Conservation (phyloP, 2,888 invertebrate genomes). For the Campopleginae sp. region DNA sequence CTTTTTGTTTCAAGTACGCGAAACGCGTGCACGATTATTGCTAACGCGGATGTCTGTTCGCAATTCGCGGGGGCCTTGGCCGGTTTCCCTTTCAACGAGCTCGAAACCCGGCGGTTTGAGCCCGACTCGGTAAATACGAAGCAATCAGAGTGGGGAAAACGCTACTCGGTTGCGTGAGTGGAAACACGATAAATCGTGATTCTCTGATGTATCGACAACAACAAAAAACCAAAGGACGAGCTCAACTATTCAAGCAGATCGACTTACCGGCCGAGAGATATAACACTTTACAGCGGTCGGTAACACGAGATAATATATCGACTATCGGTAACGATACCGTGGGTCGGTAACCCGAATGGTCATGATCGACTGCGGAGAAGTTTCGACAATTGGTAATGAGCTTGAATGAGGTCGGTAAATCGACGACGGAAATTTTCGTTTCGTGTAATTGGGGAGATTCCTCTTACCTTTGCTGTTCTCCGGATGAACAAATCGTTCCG, state of each 20-base stretch:
- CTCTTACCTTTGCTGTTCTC: slow-evolving; percentile 82
- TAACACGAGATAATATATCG: background rate
- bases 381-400: slow-evolving; percentile 13
- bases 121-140: slow-evolving; percentile 18
- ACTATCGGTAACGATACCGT: background rate
- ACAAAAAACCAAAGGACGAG: background rate
- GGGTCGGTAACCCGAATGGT: background rate
- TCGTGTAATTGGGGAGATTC: background rate
- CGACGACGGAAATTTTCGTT: slow-evolving; percentile 26
- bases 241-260: background rate
- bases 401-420: background rate
- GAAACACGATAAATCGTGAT: background rate
- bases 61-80: slow-evolving; percentile 82
- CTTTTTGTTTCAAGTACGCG: slow-evolving; percentile 71
- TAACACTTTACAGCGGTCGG: background rate
- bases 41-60: slow-evolving; percentile 83
- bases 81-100: slow-evolving; percentile 80
- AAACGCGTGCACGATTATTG: slow-evolving; percentile 80
- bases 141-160: background rate
- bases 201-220: slow-evolving; percentile 20
- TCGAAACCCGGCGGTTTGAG: slow-evolving; percentile 18
- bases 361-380: background rate
- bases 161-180: background rate
- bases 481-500: slow-evolving; percentile 78
- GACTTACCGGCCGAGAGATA: slow-evolving; percentile 25